These are phyloP conservation scores for Heliconius congener DNA, from an alignment of 1,140 invertebrate species.

Conservation along the genomic window DNA sequence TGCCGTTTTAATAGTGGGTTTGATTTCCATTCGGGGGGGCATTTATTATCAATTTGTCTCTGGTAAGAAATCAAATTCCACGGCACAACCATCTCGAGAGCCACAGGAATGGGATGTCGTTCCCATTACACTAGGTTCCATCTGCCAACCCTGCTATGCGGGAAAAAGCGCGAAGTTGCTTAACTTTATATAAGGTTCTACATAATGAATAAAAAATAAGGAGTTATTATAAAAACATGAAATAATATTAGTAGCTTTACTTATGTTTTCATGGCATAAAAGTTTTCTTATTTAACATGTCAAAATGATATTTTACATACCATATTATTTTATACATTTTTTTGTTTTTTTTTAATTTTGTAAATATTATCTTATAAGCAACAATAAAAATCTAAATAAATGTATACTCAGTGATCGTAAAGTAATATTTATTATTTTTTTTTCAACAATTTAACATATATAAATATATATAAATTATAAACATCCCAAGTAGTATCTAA, in stretches of 20 bases:
- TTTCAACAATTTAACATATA: conserved; percentile 49
- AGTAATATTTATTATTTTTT: conserved; percentile 53
- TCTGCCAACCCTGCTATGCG: too few relatives aligned
- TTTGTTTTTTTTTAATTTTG: conserved; percentile 20
- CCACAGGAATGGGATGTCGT: too few relatives aligned
- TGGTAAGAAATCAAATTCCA: too few relatives aligned
- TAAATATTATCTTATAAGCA: conserved; percentile 15
- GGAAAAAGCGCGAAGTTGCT: too few relatives aligned
- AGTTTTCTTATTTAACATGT: background rate
- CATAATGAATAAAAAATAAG: background rate
- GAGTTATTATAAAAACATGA: background rate
- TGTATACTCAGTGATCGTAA: conserved; percentile 5
- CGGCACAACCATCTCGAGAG: too few relatives aligned
- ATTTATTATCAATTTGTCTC: too few relatives aligned
- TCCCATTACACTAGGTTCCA: too few relatives aligned
- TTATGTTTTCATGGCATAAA: background rate
- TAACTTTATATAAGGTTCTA: conserved; percentile 10
- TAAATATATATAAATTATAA: conserved; percentile 35
- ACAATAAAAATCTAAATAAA: conserved; percentile 1
- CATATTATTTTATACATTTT: background rate
- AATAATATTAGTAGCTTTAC: background rate
- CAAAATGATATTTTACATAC: conserved; percentile 3
- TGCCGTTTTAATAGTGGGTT: too few relatives aligned
- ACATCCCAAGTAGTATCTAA: conserved; percentile 43
- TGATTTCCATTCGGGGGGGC: too few relatives aligned